Conservation (phyloP, 2,113 vertebrate genomes). For the Albula glossodonta region DNA sequence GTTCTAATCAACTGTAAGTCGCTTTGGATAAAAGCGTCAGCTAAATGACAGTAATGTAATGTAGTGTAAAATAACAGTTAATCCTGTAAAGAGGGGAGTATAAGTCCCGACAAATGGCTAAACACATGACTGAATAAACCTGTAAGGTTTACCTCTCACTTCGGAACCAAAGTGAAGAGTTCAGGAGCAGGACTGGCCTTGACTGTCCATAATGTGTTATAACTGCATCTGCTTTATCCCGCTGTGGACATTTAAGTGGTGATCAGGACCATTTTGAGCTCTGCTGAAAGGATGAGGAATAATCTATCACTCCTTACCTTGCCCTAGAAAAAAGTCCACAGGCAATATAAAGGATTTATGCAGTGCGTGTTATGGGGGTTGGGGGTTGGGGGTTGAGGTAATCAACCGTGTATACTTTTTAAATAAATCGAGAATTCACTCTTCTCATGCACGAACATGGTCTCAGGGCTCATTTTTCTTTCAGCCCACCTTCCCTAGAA, state of each 20-base stretch:
- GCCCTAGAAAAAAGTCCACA: background rate
- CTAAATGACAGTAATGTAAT: too few relatives aligned
- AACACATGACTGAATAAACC: background rate
- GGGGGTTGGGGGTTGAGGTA: background rate
- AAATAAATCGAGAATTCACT: background rate
- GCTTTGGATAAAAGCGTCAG: too few relatives aligned
- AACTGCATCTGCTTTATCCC: background rate
- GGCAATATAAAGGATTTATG: background rate
- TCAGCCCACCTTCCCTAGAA: background rate
- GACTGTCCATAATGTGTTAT: background rate
- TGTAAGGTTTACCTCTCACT: background rate
- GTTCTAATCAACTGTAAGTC: too few relatives aligned
- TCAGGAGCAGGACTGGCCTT: background rate
- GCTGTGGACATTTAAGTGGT: background rate
- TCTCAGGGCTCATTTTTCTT: background rate
- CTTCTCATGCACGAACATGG: background rate
- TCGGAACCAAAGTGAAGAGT: background rate
- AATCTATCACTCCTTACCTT: background rate
- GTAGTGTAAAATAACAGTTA: too few relatives aligned
- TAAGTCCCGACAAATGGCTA: background rate
- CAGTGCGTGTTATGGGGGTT: background rate
- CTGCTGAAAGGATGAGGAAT: background rate
- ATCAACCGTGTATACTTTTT: background rate
- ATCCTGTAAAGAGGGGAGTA: too few relatives aligned
- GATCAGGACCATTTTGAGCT: conserved; percentile 6